phyloP scores from a whole-genome alignment of 2,888 invertebrate species.

The Nemotelus pantherinus region DNA sequence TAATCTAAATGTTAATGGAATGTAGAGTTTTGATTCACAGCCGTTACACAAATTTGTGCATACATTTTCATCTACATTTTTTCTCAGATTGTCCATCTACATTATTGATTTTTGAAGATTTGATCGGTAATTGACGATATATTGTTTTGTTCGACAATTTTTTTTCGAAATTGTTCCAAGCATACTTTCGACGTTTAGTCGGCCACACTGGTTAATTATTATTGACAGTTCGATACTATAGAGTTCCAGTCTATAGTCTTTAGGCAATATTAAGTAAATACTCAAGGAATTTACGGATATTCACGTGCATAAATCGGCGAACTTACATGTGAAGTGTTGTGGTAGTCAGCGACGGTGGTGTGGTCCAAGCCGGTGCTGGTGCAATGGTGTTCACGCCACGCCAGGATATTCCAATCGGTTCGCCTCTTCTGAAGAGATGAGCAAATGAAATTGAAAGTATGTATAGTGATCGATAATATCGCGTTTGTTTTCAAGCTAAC shows the following conservation, averaged over 20 bases:
- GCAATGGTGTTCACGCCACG: conserved; percentile 55
- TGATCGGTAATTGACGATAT: neutral
- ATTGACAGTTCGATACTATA: neutral
- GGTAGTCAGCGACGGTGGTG: conserved; percentile 24
- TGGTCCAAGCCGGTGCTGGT: conserved; percentile 52
- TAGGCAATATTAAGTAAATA: neutral
- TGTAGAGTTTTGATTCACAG: conserved; percentile 8
- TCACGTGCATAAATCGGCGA: neutral
- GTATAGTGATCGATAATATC: conserved; percentile 14
- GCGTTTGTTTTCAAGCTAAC: conserved; percentile 14
- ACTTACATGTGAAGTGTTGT: conserved; percentile 38
- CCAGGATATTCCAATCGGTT: conserved; percentile 54
- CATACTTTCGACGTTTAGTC: no score
- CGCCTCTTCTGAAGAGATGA: conserved; percentile 51
- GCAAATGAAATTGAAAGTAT: conserved; percentile 26
- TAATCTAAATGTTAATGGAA: neutral
- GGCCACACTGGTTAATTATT: no score
- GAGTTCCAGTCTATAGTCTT: conserved; percentile 2
- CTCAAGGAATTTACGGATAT: neutral
- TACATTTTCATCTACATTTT: neutral
- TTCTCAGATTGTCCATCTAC: neutral
- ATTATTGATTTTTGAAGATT: no score
- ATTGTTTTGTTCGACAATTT: neutral
- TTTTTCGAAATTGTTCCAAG: neutral
- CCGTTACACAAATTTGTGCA: neutral